These are phyloP conservation scores for Synaphobranchus kaupii DNA, from an alignment of 2,797 vertebrate genomes.

Conservation along the genomic window DNA sequence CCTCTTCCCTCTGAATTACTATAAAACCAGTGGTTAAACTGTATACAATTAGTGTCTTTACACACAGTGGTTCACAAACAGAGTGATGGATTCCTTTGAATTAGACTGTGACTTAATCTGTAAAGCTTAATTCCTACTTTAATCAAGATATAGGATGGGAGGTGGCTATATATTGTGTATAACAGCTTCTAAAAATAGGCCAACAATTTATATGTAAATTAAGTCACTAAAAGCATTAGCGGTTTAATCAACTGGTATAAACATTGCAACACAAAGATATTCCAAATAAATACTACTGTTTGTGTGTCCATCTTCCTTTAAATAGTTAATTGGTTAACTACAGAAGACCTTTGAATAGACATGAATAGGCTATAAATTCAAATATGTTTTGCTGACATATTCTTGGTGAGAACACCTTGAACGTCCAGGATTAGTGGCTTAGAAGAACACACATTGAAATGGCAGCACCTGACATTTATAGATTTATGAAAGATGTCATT, in stretches of 20 bases:
- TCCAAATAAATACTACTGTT: background rate
- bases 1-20: background rate
- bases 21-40: background rate
- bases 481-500: conserved; percentile 26
- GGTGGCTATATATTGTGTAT: background rate
- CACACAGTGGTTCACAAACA: background rate
- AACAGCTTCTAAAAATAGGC: background rate
- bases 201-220: background rate
- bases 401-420: conserved; percentile 16
- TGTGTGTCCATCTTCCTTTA: background rate
- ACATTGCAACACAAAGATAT: background rate
- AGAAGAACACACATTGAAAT: conserved; percentile 30
- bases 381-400: conserved; percentile 17
- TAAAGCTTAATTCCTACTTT: background rate
- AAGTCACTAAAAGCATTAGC: background rate
- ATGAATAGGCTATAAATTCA: conserved; percentile 24
- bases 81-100: background rate
- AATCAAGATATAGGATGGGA: background rate
- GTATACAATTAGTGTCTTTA: background rate
- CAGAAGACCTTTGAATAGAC: background rate
- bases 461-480: conserved; percentile 44
- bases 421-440: conserved; percentile 17
- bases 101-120: background rate
- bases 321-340: background rate
- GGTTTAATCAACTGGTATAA: background rate